A percentile compares a stretch with the other conserved stretches of the same genome.
Evolutionary conservation across 2,888 invertebrate genomes (phyloP).

Genomic region (Malthinus seriepunctatus): DNA sequence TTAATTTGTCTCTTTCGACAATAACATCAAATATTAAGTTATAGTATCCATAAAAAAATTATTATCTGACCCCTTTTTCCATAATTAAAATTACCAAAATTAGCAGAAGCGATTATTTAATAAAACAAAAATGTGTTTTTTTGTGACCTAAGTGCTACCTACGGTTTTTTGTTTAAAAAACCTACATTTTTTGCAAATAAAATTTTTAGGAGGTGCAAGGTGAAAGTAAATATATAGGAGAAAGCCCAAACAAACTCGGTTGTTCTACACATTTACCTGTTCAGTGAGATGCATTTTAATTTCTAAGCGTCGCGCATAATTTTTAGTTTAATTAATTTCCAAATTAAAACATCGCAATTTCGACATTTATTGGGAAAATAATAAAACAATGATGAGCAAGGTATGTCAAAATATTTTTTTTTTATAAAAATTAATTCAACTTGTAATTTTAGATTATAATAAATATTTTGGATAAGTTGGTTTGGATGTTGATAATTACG

Average conservation of each 20-base stretch:
- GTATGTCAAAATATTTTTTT: background rate
- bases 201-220: slow-evolving; percentile 17
- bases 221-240: slow-evolving; percentile 25
- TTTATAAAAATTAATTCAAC: background rate
- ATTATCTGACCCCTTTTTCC: too few relatives aligned
- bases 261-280: slow-evolving; percentile 11
- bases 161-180: too few relatives aligned
- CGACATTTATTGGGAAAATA: too few relatives aligned
- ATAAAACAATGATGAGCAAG: background rate
- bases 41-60: too few relatives aligned
- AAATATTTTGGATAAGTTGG: slow-evolving; percentile 50
- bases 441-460: slow-evolving; percentile 42
- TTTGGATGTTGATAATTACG: slow-evolving; percentile 50
- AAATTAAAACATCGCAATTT: too few relatives aligned
- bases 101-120: too few relatives aligned
- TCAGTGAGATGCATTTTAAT: slow-evolving; percentile 24
- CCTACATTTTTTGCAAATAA: background rate
- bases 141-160: too few relatives aligned
- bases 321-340: too few relatives aligned
- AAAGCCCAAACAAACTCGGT: slow-evolving; percentile 22
- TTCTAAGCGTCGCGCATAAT: background rate
- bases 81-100: too few relatives aligned
- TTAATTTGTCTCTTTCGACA: too few relatives aligned
- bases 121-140: too few relatives aligned
- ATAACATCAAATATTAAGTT: too few relatives aligned